These are phyloP conservation scores for Atlantisia rogersi DNA, from an alignment of 2,113 vertebrate species.

Conservation along the genomic window DNA sequence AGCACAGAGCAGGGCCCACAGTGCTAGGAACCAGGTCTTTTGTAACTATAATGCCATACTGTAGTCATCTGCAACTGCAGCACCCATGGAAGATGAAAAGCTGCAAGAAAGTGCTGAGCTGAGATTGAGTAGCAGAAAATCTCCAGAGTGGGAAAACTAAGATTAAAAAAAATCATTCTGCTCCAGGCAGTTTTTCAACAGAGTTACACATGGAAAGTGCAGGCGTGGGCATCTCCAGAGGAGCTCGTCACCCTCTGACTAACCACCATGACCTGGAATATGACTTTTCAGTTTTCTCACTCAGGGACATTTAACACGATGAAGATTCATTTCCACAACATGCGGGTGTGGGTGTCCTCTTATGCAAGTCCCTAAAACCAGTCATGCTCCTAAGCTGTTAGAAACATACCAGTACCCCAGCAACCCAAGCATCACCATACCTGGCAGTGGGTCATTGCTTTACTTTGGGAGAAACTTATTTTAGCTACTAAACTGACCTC, in stretches of 20 bases:
- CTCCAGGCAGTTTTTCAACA: neutral
- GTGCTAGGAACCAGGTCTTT: neutral
- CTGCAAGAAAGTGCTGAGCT: neutral
- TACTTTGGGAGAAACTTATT: neutral
- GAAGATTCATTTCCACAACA: neutral
- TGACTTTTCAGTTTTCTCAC: rapidly evolving
- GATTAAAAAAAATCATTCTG: neutral
- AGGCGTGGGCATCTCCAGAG: neutral
- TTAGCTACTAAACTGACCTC: neutral
- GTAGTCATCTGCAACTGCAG: neutral
- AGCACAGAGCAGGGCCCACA: neutral
- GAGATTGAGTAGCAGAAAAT: neutral
- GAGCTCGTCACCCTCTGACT: neutral
- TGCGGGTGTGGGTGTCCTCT: too few relatives aligned
- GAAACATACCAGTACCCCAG: rapidly evolving
- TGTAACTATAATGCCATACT: neutral
- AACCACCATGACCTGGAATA: neutral
- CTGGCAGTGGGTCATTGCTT: neutral
- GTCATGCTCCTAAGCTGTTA: neutral
- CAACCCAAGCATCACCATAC: rapidly evolving
- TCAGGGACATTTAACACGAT: neutral
- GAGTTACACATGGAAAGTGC: neutral
- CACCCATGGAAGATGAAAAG: neutral
- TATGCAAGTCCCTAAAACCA: rapidly evolving
- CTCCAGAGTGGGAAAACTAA: neutral